Percentiles rank a stretch among this genome's conserved stretches.
These are phyloP conservation scores for Meloe dianella DNA, from an alignment of 2,888 invertebrate genomes.

Conservation along the genomic window DNA sequence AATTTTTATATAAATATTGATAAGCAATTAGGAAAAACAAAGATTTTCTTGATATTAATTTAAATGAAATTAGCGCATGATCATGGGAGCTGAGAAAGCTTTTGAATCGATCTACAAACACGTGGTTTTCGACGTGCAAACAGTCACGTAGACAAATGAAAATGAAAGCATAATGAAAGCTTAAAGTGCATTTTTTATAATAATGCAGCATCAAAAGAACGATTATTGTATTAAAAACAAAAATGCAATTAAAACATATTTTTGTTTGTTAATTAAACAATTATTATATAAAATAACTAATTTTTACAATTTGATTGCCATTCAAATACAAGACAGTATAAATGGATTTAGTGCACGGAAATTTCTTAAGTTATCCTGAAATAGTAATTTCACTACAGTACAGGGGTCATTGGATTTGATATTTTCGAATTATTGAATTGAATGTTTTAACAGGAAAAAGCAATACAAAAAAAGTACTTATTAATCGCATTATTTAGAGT, in stretches of 20 bases:
- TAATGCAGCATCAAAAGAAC: neutral
- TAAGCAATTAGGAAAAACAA: neutral
- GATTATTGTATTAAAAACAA: neutral
- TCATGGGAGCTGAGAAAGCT: conserved; percentile 1
- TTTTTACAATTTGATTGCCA: too few relatives aligned
- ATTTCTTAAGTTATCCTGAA: neutral
- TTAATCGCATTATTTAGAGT: neutral
- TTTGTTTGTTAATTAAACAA: too few relatives aligned
- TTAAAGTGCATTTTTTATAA: conserved; percentile 13
- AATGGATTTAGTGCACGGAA: neutral
- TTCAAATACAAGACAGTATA: neutral
- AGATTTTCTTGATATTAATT: neutral
- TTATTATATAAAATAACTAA: conserved; percentile 3
- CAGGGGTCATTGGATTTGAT: neutral
- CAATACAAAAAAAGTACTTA: neutral
- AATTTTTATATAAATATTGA: neutral
- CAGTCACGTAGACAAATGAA: conserved; percentile 43
- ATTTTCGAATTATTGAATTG: neutral
- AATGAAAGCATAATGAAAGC: conserved; percentile 21
- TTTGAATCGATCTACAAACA: conserved; percentile 27
- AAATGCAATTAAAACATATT: conserved; percentile 15
- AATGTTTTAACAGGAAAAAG: too few relatives aligned
- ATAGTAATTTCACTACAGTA: neutral
- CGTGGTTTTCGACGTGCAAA: conserved; percentile 39
- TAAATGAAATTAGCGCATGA: neutral